Evolutionary conservation across 1,140 invertebrate species (phyloP).

Genomic region (Sycophila sp.): DNA sequence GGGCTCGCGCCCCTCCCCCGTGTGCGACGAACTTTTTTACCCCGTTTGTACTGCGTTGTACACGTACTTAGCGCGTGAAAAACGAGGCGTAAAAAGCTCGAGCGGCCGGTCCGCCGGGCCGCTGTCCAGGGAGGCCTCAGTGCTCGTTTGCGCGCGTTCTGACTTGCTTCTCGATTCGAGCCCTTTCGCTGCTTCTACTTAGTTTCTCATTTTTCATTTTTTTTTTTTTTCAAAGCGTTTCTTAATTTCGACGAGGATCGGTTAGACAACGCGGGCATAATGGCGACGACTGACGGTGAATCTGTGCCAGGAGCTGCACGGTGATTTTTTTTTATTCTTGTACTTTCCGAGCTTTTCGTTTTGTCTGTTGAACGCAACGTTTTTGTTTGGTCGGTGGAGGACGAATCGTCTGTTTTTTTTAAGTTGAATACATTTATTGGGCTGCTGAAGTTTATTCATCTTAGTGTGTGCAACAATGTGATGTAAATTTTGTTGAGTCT

Average conservation of each 20-base stretch:
- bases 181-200: no score
- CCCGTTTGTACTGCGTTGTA: neutral
- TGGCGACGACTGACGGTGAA: neutral
- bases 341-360: no score
- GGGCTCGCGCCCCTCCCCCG: neutral
- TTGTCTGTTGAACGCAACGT: no score
- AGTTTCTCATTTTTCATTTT: no score
- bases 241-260: neutral
- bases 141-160: constrained; percentile 2
- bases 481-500: no score
- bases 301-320: neutral
- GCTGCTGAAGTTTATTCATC: no score
- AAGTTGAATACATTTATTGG: no score
- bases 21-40: neutral
- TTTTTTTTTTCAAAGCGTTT: neutral
- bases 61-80: neutral
- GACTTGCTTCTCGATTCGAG: constrained; percentile 9
- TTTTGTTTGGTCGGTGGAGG: no score
- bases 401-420: no score
- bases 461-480: no score
- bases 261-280: neutral
- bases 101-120: neutral
- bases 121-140: constrained; percentile 16
- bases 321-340: neutral
- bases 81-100: constrained; percentile 4